A percentile compares a stretch with the other conserved stretches of the same genome.
Evolutionary conservation across 2,797 vertebrate genomes (phyloP).

Genomic region (Allobates femoralis): DNA sequence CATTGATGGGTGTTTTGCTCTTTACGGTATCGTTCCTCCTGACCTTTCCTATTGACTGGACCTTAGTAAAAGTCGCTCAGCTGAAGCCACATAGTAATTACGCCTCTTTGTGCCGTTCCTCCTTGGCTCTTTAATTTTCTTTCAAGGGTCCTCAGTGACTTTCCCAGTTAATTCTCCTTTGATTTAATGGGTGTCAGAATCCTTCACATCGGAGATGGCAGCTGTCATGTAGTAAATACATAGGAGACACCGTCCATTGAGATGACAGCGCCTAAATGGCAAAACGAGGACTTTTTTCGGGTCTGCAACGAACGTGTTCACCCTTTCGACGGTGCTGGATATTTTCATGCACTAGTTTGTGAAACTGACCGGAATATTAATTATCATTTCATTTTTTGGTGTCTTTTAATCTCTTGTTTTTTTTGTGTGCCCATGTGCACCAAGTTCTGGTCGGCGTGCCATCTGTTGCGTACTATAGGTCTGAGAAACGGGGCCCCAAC

Average conservation of each 20-base stretch:
- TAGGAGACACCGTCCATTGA: not conserved
- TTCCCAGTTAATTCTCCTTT: not conserved
- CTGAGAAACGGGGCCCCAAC: no score
- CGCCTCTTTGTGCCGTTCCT: not conserved
- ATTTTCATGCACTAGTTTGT: no score
- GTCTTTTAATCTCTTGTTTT: no score
- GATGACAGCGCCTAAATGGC: no score
- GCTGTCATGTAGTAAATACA: not conserved
- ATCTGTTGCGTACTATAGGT: no score
- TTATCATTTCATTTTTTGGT: no score
- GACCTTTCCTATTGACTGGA: constrained; percentile 37
- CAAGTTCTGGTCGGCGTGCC: no score
- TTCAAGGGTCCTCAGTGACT: not conserved
- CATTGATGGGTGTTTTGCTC: not conserved
- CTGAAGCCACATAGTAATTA: constrained; percentile 3
- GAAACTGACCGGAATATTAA: no score
- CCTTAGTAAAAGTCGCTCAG: constrained; percentile 24
- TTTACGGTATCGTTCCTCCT: not conserved
- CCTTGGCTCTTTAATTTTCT: not conserved
- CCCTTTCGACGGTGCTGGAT: no score
- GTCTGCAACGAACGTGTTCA: no score
- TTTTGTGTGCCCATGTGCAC: no score
- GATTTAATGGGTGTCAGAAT: constrained; percentile 1
- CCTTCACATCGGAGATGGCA: not conserved
- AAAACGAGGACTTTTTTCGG: no score